Percentiles rank a stretch among this genome's conserved stretches.
These are phyloP conservation scores for Myrmecobius fasciatus DNA, from an alignment of 2,113 vertebrate species.

Conservation along the genomic window DNA sequence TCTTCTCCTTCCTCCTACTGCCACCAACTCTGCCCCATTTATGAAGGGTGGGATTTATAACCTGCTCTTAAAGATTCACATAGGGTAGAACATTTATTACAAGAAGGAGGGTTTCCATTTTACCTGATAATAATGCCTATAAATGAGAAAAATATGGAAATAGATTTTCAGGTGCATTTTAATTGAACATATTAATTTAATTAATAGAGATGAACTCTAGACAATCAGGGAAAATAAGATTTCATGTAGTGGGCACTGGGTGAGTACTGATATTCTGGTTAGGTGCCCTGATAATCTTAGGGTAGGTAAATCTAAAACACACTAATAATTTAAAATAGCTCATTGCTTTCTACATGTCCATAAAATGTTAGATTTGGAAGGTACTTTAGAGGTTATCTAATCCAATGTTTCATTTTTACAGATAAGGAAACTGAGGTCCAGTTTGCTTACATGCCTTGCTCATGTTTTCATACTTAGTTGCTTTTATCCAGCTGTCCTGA, in stretches of 20 bases:
- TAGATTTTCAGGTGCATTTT: neutral
- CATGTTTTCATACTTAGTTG: neutral
- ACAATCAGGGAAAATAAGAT: neutral
- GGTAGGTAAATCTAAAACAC: neutral
- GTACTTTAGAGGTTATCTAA: neutral
- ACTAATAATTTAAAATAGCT: neutral
- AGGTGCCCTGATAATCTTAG: neutral
- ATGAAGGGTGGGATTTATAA: neutral
- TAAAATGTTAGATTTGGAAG: neutral
- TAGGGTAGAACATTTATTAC: constrained; percentile 46
- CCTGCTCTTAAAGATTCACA: neutral
- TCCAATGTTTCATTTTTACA: neutral
- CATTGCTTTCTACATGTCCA: neutral
- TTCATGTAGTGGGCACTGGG: neutral
- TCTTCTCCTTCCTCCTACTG: neutral
- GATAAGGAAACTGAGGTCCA: neutral
- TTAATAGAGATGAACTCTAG: neutral
- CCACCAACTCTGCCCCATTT: rapidly evolving
- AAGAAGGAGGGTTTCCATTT: constrained; percentile 28
- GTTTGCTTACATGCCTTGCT: neutral
- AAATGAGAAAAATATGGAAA: constrained; percentile 28
- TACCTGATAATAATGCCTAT: constrained; percentile 31
- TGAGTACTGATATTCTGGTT: neutral
- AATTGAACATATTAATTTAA: neutral
- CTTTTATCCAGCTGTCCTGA: neutral